Conservation (phyloP, 2,797 vertebrate species). For the Lithobates pipiens region DNA sequence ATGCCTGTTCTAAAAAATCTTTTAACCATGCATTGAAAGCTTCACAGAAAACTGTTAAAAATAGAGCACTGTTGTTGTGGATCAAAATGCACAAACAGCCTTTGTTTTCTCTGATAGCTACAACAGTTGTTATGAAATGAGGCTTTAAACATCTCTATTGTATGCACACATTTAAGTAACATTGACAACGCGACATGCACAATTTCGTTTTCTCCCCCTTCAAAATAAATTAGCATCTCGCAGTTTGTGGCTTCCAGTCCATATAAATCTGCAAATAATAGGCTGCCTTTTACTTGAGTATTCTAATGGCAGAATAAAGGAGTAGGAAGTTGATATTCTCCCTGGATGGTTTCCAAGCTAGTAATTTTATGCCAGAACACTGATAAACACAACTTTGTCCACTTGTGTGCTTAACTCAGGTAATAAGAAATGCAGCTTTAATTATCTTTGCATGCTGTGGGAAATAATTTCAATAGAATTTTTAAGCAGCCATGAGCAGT, state of each 20-base stretch:
- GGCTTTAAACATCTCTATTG: neutral
- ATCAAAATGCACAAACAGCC: neutral
- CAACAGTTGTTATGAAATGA: neutral
- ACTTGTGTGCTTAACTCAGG: conserved; percentile 32
- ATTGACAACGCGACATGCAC: neutral
- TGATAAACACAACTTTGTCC: conserved; percentile 28
- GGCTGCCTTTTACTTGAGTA: conserved; percentile 4
- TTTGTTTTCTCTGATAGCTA: conserved; percentile 6
- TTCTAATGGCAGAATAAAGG: conserved; percentile 30
- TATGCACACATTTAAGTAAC: neutral
- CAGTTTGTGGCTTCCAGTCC: conserved; percentile 14
- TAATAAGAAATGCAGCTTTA: conserved; percentile 31
- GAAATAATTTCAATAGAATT: conserved; percentile 6
- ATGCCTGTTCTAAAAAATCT: no score
- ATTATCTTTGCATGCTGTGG: conserved; percentile 25
- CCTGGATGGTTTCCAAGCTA: conserved; percentile 43
- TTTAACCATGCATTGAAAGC: no score
- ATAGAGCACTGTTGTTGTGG: conserved; percentile 1
- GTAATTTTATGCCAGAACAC: conserved; percentile 24
- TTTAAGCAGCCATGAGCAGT: neutral
- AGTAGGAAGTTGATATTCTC: conserved; percentile 19
- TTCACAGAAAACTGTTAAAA: no score
- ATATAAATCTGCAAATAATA: conserved; percentile 42
- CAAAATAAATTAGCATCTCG: conserved; percentile 10
- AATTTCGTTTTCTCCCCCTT: conserved; percentile 10